Evolutionary conservation across 37 sponge, comb jelly and placozoan species (phyloP).

Genomic region (Aplysina aerophoba): DNA sequence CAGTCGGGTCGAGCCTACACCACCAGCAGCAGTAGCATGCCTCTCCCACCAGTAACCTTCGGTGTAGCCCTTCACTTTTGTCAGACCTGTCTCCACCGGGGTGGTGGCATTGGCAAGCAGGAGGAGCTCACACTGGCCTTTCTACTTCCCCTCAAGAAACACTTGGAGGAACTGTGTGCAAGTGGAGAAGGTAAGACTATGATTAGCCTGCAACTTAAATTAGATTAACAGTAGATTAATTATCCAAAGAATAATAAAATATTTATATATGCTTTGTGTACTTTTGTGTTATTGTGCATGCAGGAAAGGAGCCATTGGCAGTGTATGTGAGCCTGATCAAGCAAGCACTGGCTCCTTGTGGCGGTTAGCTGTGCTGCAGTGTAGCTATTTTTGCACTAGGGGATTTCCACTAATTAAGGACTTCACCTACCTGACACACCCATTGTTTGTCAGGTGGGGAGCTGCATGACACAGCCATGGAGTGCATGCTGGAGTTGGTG

Average conservation of each 20-base stretch:
- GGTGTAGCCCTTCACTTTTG: constrained; percentile 44
- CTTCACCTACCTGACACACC: too few species aligned
- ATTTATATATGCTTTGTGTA: too few species aligned
- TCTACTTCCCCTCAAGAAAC: constrained; percentile 23
- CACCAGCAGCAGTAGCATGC: constrained; percentile 55
- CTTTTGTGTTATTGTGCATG: neutral
- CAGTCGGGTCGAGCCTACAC: constrained; percentile 8
- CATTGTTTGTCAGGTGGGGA: constrained; percentile 52
- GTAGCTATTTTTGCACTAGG: too few species aligned
- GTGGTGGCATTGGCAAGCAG: constrained; percentile 46
- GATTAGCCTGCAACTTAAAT: too few species aligned
- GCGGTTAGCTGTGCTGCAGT: constrained; percentile 33
- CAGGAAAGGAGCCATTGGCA: constrained; percentile 17
- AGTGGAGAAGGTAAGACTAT: constrained; percentile 7
- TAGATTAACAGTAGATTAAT: too few species aligned
- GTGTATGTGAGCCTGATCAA: constrained; percentile 58
- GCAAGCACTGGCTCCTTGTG: constrained; percentile 63
- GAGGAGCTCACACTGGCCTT: neutral
- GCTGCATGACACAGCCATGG: constrained; percentile 59
- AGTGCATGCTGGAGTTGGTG: constrained; percentile 46
- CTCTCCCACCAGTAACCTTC: constrained; percentile 52
- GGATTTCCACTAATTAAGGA: too few species aligned
- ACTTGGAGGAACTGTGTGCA: constrained; percentile 3
- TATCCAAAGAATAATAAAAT: too few species aligned
- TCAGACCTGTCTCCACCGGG: constrained; percentile 41